phyloP scores from a whole-genome alignment of 2,113 vertebrate genomes.

The Merops nubicus region DNA sequence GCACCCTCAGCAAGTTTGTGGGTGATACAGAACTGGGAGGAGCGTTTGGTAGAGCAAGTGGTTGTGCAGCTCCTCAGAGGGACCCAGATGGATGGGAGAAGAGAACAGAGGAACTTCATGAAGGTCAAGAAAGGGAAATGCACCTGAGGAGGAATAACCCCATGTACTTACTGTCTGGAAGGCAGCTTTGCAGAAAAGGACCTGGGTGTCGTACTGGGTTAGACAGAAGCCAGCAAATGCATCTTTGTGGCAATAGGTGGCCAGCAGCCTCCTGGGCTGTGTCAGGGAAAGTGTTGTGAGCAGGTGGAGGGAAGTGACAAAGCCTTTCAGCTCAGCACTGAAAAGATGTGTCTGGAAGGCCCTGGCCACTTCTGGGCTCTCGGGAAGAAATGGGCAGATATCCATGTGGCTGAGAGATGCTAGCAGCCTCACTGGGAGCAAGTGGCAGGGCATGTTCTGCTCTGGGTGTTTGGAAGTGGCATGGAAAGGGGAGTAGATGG shows the following conservation, averaged over 20 bases:
- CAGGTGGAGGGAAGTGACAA: background rate
- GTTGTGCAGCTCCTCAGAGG: background rate
- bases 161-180: background rate
- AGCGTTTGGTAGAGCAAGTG: background rate
- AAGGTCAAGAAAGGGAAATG: background rate
- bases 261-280: background rate
- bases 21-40: background rate
- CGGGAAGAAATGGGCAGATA: background rate
- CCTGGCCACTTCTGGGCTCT: background rate
- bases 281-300: background rate
- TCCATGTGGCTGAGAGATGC: background rate
- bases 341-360: background rate
- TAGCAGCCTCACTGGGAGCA: background rate
- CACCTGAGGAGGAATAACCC: background rate
- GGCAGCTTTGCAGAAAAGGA: background rate
- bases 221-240: fast-evolving
- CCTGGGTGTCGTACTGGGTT: background rate
- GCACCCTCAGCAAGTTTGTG: background rate
- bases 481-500: background rate
- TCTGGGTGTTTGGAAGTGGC: background rate
- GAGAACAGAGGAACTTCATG: background rate
- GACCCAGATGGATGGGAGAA: background rate
- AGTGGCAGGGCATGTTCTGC: background rate
- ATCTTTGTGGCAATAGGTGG: fast-evolving
- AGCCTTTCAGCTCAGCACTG: background rate